Base-by-base conservation (phyloP, 2,113 vertebrate species). In the Stigmatopora argus region DNA sequence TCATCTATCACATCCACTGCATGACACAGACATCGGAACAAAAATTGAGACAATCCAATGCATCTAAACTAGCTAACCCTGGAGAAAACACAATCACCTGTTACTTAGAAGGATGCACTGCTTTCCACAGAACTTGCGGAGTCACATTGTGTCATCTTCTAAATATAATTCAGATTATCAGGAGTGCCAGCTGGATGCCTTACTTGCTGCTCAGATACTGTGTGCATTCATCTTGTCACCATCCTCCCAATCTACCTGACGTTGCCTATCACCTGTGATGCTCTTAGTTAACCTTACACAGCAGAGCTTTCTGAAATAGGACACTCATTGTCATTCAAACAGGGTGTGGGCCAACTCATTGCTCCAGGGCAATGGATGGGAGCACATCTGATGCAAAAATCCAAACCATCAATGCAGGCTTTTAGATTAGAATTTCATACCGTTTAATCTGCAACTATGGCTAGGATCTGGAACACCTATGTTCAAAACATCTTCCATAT, bases 111-210 rank as follows among this genome's bases (percentile, higher is more conserved):
- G 26, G 26, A 41, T 10, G 9, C 38, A 41, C 5, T 41, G 38
- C 1, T 10, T 8, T 41, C 6, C 9, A 41, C 1, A 44, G 57
- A 79, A 73, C 72, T 7, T 77, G 26, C 66, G 1, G 62, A 79
- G 72, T 80, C 77, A 70, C 66, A 63, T 48, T 67, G 67, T 71
- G 78, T 81, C 78, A 83, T 81, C 70, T 66, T 78, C 64, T 52
- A 66, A 61, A 53, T 70, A 61, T 80, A 84, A 85, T 48, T 64
- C 71, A 82, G 81, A 77, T 79, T 77, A 81, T 64, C 18, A 55
- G 19, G 2, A 4, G 53, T 23, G 49, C 17, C 58, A 69, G 70
- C 53, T 49, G 45, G 56, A 55, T 1, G 41, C 61, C 49, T 69
- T n/a, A 52, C 65, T 71, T n/a, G 65, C 63, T 60, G 66, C 63